Evolutionary conservation across 2,797 vertebrate genomes (phyloP), one percentile per base, ranked within the genome.

Genomic region (Xyrichtys novacula): DNA sequence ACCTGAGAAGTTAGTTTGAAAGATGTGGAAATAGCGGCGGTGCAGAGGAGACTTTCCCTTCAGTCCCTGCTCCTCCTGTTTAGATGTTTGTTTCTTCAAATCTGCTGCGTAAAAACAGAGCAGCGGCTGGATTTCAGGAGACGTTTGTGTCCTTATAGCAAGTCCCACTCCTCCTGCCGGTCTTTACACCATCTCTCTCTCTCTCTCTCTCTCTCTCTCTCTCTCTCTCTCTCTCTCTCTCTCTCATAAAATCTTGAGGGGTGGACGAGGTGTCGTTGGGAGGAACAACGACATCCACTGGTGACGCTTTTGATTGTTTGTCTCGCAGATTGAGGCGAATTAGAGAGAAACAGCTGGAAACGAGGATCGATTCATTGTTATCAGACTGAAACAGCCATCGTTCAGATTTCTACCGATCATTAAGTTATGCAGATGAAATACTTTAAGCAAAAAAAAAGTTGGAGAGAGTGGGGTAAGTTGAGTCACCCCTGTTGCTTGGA

Each of bases 231-330:
- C 65, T 12, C 39, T 16, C 23, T 28, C 25, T 9, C 46, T n/a
- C 48, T 4, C 71, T 6, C 47, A 16, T n/a, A n/a, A n/a, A 89
- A 88, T 87, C 85, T 87, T 65, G 81, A 90, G 42, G 88, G 80
- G 85, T 92, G 89, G 47, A 17, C 92, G 94, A 46, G 80, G 85
- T 92, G 94, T 91, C 93, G 94, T 79, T 86, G 88, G 91, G 92
- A 92, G 92, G 85, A 91, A 93, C 95, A 89, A 96, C 93, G 94
- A 93, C 96, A 94, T 96, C 95, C 94, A 93, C 93, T 94, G 94
- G 94, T 90, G 92, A 93, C 52, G 87, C 88, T 86, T 94, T 89
- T 85, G 55, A 25, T 25, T 56, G 80, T 40, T 44, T 57, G 61
- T 23, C 58, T 43, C 19, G 46, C 36, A 34, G 9, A n/a, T 16